Base-by-base conservation (phyloP, 2,888 invertebrate genomes). In the Hyppa rectilinea region DNA sequence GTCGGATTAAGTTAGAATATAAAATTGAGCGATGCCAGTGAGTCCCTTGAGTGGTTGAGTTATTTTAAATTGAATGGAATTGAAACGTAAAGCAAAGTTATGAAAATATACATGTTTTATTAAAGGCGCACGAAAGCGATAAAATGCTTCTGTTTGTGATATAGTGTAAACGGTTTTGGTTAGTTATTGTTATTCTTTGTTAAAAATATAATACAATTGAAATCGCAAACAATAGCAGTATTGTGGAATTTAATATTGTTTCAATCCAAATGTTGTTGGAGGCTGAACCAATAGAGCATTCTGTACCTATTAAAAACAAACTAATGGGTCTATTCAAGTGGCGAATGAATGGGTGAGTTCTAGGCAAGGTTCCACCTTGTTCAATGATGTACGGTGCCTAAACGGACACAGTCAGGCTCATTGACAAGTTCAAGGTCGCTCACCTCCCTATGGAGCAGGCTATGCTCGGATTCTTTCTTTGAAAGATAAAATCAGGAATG, bases 11-110 rank as follows among this genome's bases (percentile, higher is more conserved):
- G 58, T 72, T 76, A 61, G 72, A 72, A 71, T 66, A 66, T 75
- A 76, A 83, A 83, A 85, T 66, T 77, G 70, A 74, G 67, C 69
- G 63, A 63, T 55, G 40, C 52, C 61, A 43, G 43, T 0, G 23
- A 64, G 45, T 66, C 66, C 63, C 62, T 56, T 58, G 45, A 58
- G 69, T 59, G 69, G 38, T 73, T 68, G 74, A 83, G 49, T 82
- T 82, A 83, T 76, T 78, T 67, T 61, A 60, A 79, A 79, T 79
- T 79, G 66, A 75, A 78, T 63, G 49, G 45, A 62, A 62, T 70
- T 70, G 71, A 52, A 80, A 71, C 49, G 14, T 68, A 29, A 75
- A 23, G 6, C 36, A 12, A 10, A 60, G 38, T 56, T 61, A 56
- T 43, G 43, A 34, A 64, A 75, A 63, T 63, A 63, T 45, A 63